Conservation (phyloP, 2,888 invertebrate genomes). For the Rhodophaea formosa region DNA sequence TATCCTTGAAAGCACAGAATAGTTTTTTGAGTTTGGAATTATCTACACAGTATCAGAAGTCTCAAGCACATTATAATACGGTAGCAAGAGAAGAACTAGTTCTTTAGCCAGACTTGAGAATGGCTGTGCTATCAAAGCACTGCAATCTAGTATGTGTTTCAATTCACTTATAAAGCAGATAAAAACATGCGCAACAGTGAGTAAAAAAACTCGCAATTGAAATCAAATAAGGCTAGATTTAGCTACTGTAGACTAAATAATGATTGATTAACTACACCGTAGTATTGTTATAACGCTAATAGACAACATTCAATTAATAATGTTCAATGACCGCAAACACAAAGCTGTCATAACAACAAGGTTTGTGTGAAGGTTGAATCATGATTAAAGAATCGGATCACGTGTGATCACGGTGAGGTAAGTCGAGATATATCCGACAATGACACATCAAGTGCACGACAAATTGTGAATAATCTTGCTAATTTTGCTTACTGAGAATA, state of each 20-base stretch:
- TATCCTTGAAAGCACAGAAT: no score
- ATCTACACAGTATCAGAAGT: no score
- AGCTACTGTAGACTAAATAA: neutral
- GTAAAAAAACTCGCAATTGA: no score
- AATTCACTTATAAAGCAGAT: no score
- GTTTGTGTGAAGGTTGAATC: slow-evolving; percentile 39
- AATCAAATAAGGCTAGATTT: neutral
- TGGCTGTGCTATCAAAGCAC: no score
- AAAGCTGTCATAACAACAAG: slow-evolving; percentile 21
- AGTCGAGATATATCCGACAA: slow-evolving; percentile 59
- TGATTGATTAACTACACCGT: neutral
- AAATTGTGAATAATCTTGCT: slow-evolving; percentile 31
- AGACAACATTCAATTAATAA: neutral
- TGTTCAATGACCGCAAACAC: slow-evolving; percentile 21
- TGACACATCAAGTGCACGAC: slow-evolving; percentile 48
- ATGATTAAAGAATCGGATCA: slow-evolving; percentile 62
- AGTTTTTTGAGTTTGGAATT: no score
- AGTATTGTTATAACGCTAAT: neutral
- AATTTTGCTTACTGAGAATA: neutral
- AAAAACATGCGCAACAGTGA: no score
- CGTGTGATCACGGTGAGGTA: slow-evolving; percentile 62
- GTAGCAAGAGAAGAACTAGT: no score
- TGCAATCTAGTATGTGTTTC: no score
- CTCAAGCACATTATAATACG: no score
- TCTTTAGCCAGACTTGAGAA: no score